These are phyloP conservation scores for Hippasteria phrygiana DNA, from an alignment of 53 echinoderm and acorn worm species.

Conservation along the genomic window DNA sequence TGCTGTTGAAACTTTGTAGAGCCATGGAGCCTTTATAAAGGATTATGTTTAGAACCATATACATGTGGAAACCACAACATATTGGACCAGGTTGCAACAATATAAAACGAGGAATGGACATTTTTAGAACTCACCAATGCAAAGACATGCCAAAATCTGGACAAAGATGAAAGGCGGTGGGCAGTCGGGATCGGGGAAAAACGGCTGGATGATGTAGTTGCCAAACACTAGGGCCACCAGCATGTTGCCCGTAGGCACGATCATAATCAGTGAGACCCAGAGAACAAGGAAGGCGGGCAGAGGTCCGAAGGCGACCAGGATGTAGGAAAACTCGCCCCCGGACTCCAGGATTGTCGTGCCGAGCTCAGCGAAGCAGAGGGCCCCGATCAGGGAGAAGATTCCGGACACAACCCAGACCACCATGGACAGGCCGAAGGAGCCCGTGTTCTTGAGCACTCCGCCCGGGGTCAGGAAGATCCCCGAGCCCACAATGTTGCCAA, in stretches of 20 bases:
- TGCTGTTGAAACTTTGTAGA: not conserved
- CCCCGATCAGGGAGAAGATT: constrained; percentile 77
- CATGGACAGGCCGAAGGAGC: constrained; percentile 82
- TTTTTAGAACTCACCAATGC: constrained; percentile 71
- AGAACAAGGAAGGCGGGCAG: constrained; percentile 78
- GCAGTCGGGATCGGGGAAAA: constrained; percentile 81
- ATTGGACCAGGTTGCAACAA: too few species aligned
- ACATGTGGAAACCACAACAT: too few species aligned
- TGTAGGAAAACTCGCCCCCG: constrained; percentile 82
- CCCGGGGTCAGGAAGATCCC: constrained; percentile 84
- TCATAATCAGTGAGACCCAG: constrained; percentile 81
- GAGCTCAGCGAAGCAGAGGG: constrained; percentile 82
- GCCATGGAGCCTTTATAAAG: not conserved
- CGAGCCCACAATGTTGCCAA: constrained; percentile 81
- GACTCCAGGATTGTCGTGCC: constrained; percentile 82
- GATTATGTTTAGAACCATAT: too few species aligned
- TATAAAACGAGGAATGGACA: too few species aligned
- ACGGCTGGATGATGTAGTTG: constrained; percentile 81
- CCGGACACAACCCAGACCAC: constrained; percentile 81
- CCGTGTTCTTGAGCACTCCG: constrained; percentile 70
- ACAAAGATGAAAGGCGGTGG: constrained; percentile 80
- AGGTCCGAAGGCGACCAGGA: constrained; percentile 72
- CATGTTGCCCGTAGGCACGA: constrained; percentile 81
- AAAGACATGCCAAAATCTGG: constrained; percentile 72
- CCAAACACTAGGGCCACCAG: constrained; percentile 79